Conservation (phyloP, 2,113 vertebrate genomes). For the Sarotherodon lohbergeri region DNA sequence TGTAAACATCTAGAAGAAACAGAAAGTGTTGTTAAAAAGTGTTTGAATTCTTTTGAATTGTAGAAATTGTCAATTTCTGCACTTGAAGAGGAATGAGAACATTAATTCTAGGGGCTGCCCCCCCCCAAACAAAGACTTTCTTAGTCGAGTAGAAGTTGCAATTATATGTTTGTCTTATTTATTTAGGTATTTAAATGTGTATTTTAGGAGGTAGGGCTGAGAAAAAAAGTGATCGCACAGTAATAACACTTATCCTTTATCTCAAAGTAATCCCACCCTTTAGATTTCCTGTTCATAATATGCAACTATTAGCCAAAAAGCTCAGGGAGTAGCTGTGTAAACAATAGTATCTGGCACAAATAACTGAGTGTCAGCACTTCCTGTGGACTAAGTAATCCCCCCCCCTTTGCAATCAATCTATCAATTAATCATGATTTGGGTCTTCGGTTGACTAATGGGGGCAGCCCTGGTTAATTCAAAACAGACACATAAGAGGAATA, state of each 20-base stretch:
- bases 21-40: not conserved
- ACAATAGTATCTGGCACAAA: not conserved
- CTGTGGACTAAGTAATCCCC: not conserved
- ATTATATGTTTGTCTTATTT: not conserved
- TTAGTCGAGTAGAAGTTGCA: not conserved
- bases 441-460: not conserved
- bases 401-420: not conserved
- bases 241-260: not conserved
- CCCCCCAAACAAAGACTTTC: not conserved
- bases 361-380: not conserved
- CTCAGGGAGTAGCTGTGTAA: not conserved
- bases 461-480: not conserved
- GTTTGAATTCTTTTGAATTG: not conserved
- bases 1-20: conserved; percentile 6
- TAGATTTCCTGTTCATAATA: not conserved
- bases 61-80: not conserved
- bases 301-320: not conserved
- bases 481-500: conserved; percentile 49
- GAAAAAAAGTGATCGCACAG: not conserved
- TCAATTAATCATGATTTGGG: not conserved
- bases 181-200: not conserved
- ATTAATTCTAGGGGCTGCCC: not conserved
- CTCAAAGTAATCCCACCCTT: not conserved
- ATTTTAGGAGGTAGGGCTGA: not conserved
- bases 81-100: not conserved